Base-by-base conservation (phyloP, 2,888 invertebrate species). In the Meloe dianella region DNA sequence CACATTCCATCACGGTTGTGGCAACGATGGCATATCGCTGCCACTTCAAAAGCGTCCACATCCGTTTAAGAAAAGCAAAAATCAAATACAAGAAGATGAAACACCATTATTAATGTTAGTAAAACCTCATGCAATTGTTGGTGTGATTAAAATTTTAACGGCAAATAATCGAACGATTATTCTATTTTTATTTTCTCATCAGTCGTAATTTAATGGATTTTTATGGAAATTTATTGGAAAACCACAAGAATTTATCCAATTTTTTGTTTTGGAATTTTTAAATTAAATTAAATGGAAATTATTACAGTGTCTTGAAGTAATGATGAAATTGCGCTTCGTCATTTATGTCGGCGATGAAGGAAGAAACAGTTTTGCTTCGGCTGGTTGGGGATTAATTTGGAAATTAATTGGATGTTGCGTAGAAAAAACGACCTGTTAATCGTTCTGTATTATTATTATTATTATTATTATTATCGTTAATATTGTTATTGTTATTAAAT, bases 1-100 rank as follows among this genome's bases (percentile, higher is more conserved):
- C 77, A 74, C 78, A 80, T 81, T 80, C 81, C 79, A 73, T 76
- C 80, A 81, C 81, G 80, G 74, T 70, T 65, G 67, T 75, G 65
- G 68, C 71, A 70, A 71, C 71, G 69, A 70, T 73, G 71, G n/a
- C 74, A 71, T 65, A 51, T 65, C 61, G 63, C 65, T 60, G 27
- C 67, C 60, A 63, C 63, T 61, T 62, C 20, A 57, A 58, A 58
- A 58, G 30, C 35, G 12, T 30, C 58, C 35, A 20, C 30, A 58
- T 30, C 58, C 58, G 58, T 20, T 32, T n/a, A n/a, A n/a, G 22
- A 58, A 17, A 58, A 22, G 9, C 8, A 30, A n/a, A 35, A n/a
- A n/a, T n/a, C n/a, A n/a, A n/a, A n/a, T n/a, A n/a, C n/a, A n/a
- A n/a, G n/a, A n/a, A n/a, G n/a, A n/a, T n/a, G n/a, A n/a, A n/a